Base-by-base conservation (phyloP, 2,797 vertebrate species). In the Sebastes kiyomatsui region DNA sequence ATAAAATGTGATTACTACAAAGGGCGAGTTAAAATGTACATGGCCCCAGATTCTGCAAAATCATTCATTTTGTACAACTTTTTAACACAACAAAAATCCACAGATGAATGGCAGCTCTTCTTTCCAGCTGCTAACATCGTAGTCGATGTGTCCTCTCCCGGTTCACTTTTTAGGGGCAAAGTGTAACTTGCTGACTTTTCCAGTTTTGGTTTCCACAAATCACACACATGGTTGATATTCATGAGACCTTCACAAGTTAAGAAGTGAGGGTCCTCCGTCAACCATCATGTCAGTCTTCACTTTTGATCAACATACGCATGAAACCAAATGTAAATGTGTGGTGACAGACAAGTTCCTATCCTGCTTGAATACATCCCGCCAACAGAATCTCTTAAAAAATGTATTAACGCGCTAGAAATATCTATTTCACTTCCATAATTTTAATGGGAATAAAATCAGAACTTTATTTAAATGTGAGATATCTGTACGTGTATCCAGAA, bases 1-100 rank as follows among this genome's bases (percentile, higher is more conserved):
- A 94, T 66, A 93, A 94, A 92, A 94, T 86, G 77, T 79, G 28
- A 74, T 78, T 83, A 85, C 74, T 85, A 89, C 85, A 92, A 87
- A 91, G 74, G 79, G 68, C 32, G 4, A 67, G 59, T 77, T 75
- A 1, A 87, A 90, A 87, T 91, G 76, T 85, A 87, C 88, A 90
- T 18, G 73, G 32, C 83, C 80, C 67, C 68, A 74, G 52, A 86
- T 79, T 76, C 78, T 79, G 75, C 67, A 75, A 87, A 90, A 87
- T 72, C 73, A 77, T 81, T 82, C 49, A 33, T 75, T 28, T 80
- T 87, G 59, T 87, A 87, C 81, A 86, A 42, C 22, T 69, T 75
- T 65, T 66, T 13, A 75, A 80, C 67, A 72, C 64, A 71, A 75
- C 70, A 82, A 20, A 73, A 67, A 62, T 61, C 74, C 85, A 87